Evolutionary conservation across 2,888 invertebrate genomes (phyloP).

Genomic region (Branchinecta sandiegonensis): DNA sequence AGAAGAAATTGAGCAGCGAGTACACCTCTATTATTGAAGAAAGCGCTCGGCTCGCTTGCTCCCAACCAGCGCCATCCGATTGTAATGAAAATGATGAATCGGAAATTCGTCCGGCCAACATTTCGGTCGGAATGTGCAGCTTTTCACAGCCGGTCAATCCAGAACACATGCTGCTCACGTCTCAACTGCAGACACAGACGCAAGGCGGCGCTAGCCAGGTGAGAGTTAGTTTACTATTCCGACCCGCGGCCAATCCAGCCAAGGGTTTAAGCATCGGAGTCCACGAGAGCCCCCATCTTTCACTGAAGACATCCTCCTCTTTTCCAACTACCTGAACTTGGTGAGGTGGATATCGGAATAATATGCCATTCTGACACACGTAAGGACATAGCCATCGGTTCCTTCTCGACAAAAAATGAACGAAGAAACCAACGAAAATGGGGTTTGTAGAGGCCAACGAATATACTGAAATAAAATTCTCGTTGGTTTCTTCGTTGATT

Average conservation of each 20-base stretch:
- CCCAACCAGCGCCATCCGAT: constrained; percentile 28
- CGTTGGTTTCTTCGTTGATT: too few relatives aligned
- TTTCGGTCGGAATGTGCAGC: constrained; percentile 38
- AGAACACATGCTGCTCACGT: constrained; percentile 60
- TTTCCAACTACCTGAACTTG: too few relatives aligned
- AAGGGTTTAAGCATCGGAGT: constrained; percentile 27
- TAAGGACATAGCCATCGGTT: too few relatives aligned
- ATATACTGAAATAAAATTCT: too few relatives aligned
- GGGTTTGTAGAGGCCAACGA: too few relatives aligned
- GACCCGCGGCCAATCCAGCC: constrained; percentile 29
- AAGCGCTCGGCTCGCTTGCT: constrained; percentile 27
- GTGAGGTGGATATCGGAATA: too few relatives aligned
- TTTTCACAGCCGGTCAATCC: constrained; percentile 76
- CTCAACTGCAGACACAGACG: constrained; percentile 47
- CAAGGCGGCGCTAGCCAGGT: constrained; percentile 29
- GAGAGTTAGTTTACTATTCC: too few relatives aligned
- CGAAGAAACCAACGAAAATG: too few relatives aligned
- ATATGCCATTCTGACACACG: too few relatives aligned
- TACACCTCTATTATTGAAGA: constrained; percentile 24
- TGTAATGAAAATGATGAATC: not conserved
- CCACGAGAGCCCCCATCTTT: too few relatives aligned
- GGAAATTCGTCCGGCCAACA: not conserved
- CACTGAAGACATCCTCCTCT: too few relatives aligned
- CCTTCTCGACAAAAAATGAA: too few relatives aligned
- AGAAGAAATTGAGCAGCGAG: not conserved